These are phyloP conservation scores for Dynastes tityus DNA, from an alignment of 2,888 invertebrate genomes.

Conservation along the genomic window DNA sequence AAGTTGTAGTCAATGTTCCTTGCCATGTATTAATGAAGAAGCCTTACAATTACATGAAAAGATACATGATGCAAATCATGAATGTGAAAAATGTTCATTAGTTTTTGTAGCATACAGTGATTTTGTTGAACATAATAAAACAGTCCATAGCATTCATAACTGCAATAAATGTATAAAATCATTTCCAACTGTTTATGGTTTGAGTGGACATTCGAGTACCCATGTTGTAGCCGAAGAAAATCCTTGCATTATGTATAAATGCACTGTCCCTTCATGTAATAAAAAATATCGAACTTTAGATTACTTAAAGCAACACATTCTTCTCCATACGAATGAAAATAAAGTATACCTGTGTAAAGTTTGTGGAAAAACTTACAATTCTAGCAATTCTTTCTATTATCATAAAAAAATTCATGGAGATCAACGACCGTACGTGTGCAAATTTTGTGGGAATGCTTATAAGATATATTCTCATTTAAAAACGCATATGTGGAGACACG, in stretches of 20 bases:
- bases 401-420: conserved; percentile 48
- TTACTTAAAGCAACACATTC: conserved; percentile 44
- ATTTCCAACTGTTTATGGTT: conserved; percentile 42
- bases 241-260: conserved; percentile 46
- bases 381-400: conserved; percentile 49
- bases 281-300: conserved; percentile 43
- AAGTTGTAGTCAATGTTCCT: conserved; percentile 31
- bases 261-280: conserved; percentile 35
- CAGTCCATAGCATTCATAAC: conserved; percentile 33
- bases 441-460: conserved; percentile 46
- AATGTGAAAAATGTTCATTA: conserved; percentile 38
- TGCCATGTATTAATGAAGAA: conserved; percentile 36
- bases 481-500: conserved; percentile 48
- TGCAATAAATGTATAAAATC: conserved; percentile 44
- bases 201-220: conserved; percentile 45
- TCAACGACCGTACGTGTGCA: conserved; percentile 45
- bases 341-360: conserved; percentile 44
- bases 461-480: conserved; percentile 47
- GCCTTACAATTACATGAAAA: conserved; percentile 43
- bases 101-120: conserved; percentile 23
- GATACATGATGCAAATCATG: conserved; percentile 38
- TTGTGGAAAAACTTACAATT: conserved; percentile 47
- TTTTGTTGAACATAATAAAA: conserved; percentile 43
- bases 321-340: conserved; percentile 38
- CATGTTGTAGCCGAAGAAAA: conserved; percentile 41